Conservation (phyloP, 2,113 vertebrate genomes). For the Australoheros scitulus region DNA sequence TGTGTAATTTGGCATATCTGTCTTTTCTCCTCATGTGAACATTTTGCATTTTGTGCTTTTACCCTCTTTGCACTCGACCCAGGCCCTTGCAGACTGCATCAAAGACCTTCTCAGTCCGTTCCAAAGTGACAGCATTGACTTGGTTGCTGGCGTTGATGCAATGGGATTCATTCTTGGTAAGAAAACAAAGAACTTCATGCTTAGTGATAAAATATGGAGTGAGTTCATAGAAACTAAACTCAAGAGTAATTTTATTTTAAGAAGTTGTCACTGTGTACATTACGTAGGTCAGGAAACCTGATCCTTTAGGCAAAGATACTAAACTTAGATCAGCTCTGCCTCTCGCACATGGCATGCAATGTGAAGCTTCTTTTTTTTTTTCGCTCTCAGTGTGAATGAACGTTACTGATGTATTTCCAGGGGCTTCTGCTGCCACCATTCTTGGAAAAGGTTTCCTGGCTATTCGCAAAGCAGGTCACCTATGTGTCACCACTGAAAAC, state of each 20-base stretch:
- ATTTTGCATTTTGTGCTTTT: not conserved
- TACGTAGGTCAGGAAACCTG: conserved; percentile 36
- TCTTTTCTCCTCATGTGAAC: not conserved
- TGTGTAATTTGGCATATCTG: not conserved
- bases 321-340: conserved; percentile 60
- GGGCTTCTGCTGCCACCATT: conserved; percentile 71
- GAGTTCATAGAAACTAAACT: not conserved
- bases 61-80: conserved; percentile 19
- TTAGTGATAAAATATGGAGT: not conserved
- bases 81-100: conserved; percentile 86
- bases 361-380: not conserved
- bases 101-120: conserved; percentile 85
- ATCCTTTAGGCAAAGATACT: conserved; percentile 33
- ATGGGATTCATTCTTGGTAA: conserved; percentile 93
- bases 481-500: conserved; percentile 79
- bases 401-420: conserved; percentile 62
- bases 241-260: conserved; percentile 41
- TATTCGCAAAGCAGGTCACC: conserved; percentile 85
- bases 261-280: not conserved
- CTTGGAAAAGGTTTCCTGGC: conserved; percentile 87
- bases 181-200: conserved; percentile 19
- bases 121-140: conserved; percentile 79
- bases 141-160: conserved; percentile 88
- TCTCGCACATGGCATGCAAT: not conserved
- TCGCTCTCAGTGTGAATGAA: not conserved